Conservation (phyloP, 2,888 invertebrate genomes). For the Drosophila limbata region DNA sequence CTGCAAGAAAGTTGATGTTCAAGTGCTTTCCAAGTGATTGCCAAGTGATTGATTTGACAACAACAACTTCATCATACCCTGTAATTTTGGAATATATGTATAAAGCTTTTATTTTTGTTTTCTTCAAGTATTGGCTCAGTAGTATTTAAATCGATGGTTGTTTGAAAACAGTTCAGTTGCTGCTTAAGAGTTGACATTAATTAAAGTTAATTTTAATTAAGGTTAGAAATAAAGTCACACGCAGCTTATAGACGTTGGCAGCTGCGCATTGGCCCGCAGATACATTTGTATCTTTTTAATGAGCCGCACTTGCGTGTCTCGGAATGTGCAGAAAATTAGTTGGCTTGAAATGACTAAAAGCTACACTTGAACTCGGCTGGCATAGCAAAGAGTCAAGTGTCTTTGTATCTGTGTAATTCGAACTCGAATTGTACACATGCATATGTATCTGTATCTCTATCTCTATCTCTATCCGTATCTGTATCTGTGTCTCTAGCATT, state of each 20-base stretch:
- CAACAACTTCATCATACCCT: constrained; percentile 9
- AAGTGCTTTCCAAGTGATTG: constrained; percentile 30
- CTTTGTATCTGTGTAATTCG: constrained; percentile 23
- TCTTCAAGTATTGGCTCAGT: too few species aligned
- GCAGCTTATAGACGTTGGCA: neutral
- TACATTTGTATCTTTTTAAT: constrained; percentile 53
- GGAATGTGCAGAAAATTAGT: constrained; percentile 40
- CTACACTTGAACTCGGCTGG: constrained; percentile 49
- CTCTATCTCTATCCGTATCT: constrained; percentile 10
- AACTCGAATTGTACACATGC: too few species aligned
- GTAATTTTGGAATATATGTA: neutral
- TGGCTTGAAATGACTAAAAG: constrained; percentile 33
- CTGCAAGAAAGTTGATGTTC: constrained; percentile 33
- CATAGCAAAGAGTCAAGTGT: constrained; percentile 44
- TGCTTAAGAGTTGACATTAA: too few species aligned
- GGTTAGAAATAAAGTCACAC: neutral
- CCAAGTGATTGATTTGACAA: constrained; percentile 26
- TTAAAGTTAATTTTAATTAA: too few species aligned
- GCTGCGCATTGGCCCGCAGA: constrained; percentile 19
- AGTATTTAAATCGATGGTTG: too few species aligned
- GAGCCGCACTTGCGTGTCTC: constrained; percentile 28
- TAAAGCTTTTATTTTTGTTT: neutral
- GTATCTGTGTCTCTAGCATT: neutral
- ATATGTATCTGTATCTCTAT: constrained; percentile 16
- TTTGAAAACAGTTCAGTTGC: too few species aligned